Percentiles rank a stretch among this genome's conserved stretches.
Conservation (phyloP, 2,888 invertebrate species). For the Venustoraphidia nigricollis region DNA sequence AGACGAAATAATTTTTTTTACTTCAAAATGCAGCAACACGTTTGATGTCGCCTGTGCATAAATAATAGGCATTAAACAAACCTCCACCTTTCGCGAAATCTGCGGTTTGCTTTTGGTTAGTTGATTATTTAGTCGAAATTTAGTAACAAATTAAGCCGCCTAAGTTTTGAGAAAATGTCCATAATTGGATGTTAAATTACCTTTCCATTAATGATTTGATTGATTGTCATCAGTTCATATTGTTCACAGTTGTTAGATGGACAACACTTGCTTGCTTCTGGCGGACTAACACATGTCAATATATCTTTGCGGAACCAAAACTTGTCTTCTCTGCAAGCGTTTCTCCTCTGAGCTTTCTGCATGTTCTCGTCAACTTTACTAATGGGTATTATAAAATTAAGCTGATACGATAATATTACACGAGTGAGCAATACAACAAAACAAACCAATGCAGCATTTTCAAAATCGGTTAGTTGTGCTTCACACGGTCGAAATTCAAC, state of each 20-base stretch:
- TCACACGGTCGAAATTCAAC: conserved; percentile 99
- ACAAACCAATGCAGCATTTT: conserved; percentile 97
- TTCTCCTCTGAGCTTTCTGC: conserved; percentile 82
- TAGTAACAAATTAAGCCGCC: too few species aligned
- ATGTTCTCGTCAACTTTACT: conserved; percentile 97
- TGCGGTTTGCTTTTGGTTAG: too few species aligned
- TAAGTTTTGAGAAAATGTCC: neutral
- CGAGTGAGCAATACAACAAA: conserved; percentile 94
- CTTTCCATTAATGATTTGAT: conserved; percentile 96
- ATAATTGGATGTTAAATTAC: conserved; percentile 25
- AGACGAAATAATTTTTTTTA: too few species aligned
- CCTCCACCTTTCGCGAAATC: too few species aligned
- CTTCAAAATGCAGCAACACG: too few species aligned
- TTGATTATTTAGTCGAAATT: too few species aligned
- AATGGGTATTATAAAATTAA: conserved; percentile 94
- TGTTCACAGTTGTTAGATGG: conserved; percentile 27
- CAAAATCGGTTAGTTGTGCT: conserved; percentile 97
- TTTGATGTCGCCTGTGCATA: too few species aligned
- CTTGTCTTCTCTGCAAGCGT: conserved; percentile 67
- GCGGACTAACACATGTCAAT: conserved; percentile 32
- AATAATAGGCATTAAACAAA: too few species aligned
- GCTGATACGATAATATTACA: conserved; percentile 89
- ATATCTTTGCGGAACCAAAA: conserved; percentile 91
- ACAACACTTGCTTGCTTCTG: conserved; percentile 26
- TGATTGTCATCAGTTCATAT: conserved; percentile 71